A percentile compares a stretch with the other conserved stretches of the same genome.
phyloP scores from a whole-genome alignment of 1,140 invertebrate genomes.

The Leptinotarsa lineolata region DNA sequence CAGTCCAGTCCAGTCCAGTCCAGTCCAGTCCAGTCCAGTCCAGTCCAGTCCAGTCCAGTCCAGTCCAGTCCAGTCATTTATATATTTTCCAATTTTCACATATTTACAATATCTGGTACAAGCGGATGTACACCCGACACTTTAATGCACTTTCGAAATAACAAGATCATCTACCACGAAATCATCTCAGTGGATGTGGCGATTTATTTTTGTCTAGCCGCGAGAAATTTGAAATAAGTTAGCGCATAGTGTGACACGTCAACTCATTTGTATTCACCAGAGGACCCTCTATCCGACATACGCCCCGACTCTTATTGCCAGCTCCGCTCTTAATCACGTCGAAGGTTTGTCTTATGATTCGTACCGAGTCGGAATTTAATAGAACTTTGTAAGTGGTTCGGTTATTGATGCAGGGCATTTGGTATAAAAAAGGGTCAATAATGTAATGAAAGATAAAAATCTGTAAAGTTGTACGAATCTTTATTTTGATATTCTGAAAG shows the following conservation, averaged over 20 bases:
- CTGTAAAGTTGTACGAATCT: too few relatives aligned
- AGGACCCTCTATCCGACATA: background rate
- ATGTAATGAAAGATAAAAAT: too few relatives aligned
- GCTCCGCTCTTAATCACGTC: conserved; percentile 7
- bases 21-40: too few relatives aligned
- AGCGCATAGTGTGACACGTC: background rate
- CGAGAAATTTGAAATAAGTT: conserved; percentile 1
- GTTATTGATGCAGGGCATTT: too few relatives aligned
- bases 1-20: too few relatives aligned
- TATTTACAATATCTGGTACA: too few relatives aligned
- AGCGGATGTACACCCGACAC: background rate
- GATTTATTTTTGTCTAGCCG: conserved; percentile 1
- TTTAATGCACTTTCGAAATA: conserved; percentile 1
- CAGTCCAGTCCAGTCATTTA: too few relatives aligned
- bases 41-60: too few relatives aligned
- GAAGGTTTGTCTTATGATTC: conserved; percentile 3
- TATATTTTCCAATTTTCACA: too few relatives aligned
- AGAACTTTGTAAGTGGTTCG: conserved; percentile 3
- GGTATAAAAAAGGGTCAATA: too few relatives aligned
- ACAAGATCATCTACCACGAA: background rate
- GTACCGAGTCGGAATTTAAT: background rate
- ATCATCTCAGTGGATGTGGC: background rate
- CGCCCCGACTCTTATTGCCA: background rate
- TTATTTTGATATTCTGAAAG: too few relatives aligned
- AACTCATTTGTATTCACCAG: background rate